Evolutionary conservation across 2,888 invertebrate genomes (phyloP), one percentile per base, ranked within the genome.

Genomic region (Agrochola lota): DNA sequence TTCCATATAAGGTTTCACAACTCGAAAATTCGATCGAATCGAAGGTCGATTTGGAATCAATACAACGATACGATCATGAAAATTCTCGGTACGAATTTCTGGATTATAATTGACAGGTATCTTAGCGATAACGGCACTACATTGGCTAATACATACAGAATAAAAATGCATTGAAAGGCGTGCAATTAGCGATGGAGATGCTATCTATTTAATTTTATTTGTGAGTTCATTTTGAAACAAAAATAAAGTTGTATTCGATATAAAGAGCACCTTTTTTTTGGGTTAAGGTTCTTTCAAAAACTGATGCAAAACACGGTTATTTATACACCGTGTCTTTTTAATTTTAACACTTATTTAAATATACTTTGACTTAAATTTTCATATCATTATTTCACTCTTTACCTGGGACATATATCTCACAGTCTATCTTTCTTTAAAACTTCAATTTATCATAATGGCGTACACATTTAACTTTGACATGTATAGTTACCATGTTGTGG

Each of bases 1-100:
- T 92, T 91, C 90, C 92, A 88, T 92, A 89, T 88, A 88, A 67
- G 89, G 89, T 92, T 92, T 88, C 91, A 90, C 87, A 92, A 91
- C 74, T 85, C 85, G 88, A 90, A 91, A 91, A 91, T 89, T 88
- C 81, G 86, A 88, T 86, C 85, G 78, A 77, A 78, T 69, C 83
- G 91, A 91, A 92, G 92, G 93, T 91, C 92, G 85, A 82, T 86
- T 80, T 43, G 62, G 77, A 81, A 88, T 83, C 81, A 83, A 80
- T 84, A 85, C 70, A 70, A 88, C 77, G 85, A 80, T 85, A 84
- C 66, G 60, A 90, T 90, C 87, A 83, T 85, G 84, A 80, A 90
- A 89, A 88, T 78, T 78, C 78, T 89, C 78, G 71, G 77, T 88
- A 81, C 66, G 63, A 70, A 78, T 77, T 86, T 84, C 72, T 86